A percentile compares a stretch with the other conserved stretches of the same genome.
These are phyloP conservation scores for Hippopotamyrus pictus DNA, from an alignment of 2,797 vertebrate species.

Conservation along the genomic window DNA sequence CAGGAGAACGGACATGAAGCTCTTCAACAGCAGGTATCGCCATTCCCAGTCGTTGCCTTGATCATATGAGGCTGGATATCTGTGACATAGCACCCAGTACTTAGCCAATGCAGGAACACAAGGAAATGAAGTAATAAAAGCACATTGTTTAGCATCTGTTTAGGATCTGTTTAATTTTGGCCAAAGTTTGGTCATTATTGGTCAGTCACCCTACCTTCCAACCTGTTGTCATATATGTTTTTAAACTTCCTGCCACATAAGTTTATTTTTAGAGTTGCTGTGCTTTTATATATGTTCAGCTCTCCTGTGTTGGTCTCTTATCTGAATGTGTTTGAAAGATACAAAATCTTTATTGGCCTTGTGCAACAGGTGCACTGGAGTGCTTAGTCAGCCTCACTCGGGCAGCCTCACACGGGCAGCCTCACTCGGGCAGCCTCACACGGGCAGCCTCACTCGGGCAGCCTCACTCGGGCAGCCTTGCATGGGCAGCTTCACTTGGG, in stretches of 20 bases:
- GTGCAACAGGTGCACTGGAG: not conserved
- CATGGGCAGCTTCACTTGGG: no score
- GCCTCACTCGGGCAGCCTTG: no score
- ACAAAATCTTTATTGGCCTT: not conserved
- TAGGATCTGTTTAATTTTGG: not conserved
- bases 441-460: no score
- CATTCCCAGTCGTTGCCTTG: not conserved
- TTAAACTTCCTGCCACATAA: not conserved
- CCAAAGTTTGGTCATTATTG: not conserved
- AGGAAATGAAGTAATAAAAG: not conserved
- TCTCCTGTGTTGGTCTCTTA: not conserved
- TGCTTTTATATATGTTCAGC: not conserved
- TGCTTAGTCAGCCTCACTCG: not conserved
- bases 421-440: no score
- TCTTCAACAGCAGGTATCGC: constrained; percentile 72
- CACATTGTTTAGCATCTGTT: not conserved
- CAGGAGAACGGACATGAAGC: constrained; percentile 54
- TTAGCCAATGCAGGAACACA: not conserved
- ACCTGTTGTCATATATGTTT: not conserved
- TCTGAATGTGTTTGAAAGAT: not conserved
- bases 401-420: no score
- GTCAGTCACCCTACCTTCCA: not conserved
- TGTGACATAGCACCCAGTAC: not conserved
- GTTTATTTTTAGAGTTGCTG: not conserved
- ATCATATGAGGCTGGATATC: not conserved